Conservation (phyloP, 1,140 invertebrate species). For the Drosophila dunni region DNA sequence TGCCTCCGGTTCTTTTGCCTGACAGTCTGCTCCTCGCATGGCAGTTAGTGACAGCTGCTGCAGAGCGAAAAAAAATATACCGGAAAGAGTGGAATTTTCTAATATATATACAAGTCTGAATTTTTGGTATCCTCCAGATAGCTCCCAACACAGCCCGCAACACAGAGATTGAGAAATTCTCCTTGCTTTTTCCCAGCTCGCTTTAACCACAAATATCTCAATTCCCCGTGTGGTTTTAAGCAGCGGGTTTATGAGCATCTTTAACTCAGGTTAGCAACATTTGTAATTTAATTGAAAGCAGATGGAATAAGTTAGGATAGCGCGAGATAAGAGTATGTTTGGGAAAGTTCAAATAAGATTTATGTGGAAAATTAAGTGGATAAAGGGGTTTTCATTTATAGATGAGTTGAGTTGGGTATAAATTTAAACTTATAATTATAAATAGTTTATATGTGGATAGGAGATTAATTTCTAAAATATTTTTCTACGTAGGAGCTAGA, state of each 20-base stretch:
- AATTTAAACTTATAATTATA: not conserved
- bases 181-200: not conserved
- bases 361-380: too few relatives aligned
- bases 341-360: too few relatives aligned
- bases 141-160: too few relatives aligned
- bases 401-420: too few relatives aligned
- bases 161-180: slow-evolving; percentile 25
- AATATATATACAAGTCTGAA: slow-evolving; percentile 30
- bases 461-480: too few relatives aligned
- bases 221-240: not conserved
- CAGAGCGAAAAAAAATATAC: slow-evolving; percentile 36
- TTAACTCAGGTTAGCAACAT: not conserved
- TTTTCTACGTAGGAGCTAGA: too few relatives aligned
- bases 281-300: not conserved
- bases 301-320: too few relatives aligned
- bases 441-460: too few relatives aligned
- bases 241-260: not conserved
- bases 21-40: slow-evolving; percentile 38
- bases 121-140: slow-evolving; percentile 5
- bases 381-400: too few relatives aligned
- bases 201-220: slow-evolving; percentile 10
- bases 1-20: slow-evolving; percentile 30
- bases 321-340: too few relatives aligned
- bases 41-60: slow-evolving; percentile 81
- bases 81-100: slow-evolving; percentile 28